These are phyloP conservation scores for Nomada hirtipes DNA, from an alignment of 2,888 invertebrate genomes.

Conservation along the genomic window DNA sequence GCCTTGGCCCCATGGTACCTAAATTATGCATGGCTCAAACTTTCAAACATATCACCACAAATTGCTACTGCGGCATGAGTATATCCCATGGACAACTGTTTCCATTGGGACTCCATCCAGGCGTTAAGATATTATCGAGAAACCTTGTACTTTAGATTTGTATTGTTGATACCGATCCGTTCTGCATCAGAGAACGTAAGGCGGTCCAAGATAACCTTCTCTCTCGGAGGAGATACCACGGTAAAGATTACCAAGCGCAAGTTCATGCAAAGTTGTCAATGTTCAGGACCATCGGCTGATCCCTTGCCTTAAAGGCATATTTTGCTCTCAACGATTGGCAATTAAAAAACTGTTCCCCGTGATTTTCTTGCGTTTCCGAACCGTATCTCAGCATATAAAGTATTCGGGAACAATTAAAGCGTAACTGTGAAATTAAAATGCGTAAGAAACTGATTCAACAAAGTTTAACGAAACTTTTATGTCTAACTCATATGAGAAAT, in stretches of 20 bases:
- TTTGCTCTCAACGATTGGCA: no score
- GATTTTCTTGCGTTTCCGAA: background rate
- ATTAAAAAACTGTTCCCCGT: no score
- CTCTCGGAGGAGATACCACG: background rate
- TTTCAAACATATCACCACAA: conserved; percentile 40
- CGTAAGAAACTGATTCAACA: no score
- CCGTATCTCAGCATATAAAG: background rate
- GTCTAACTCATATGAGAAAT: background rate
- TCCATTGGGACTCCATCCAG: conserved; percentile 1
- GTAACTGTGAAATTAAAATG: no score
- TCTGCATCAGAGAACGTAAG: background rate
- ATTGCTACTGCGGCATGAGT: conserved; percentile 31
- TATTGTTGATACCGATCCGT: background rate
- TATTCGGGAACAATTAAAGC: background rate
- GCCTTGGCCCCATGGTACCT: conserved; percentile 24
- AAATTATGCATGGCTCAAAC: conserved; percentile 34
- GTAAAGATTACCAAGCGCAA: background rate
- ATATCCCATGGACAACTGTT: conserved; percentile 27
- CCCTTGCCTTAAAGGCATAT: background rate
- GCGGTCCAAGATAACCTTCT: background rate
- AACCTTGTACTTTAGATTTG: conserved; percentile 6
- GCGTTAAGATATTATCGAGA: conserved; percentile 38
- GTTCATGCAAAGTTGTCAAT: background rate
- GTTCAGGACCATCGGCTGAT: background rate
- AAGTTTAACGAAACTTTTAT: conserved; percentile 2